Conservation (phyloP, 2,888 invertebrate genomes). For the Pseudococcus jackbeardsleyi region DNA sequence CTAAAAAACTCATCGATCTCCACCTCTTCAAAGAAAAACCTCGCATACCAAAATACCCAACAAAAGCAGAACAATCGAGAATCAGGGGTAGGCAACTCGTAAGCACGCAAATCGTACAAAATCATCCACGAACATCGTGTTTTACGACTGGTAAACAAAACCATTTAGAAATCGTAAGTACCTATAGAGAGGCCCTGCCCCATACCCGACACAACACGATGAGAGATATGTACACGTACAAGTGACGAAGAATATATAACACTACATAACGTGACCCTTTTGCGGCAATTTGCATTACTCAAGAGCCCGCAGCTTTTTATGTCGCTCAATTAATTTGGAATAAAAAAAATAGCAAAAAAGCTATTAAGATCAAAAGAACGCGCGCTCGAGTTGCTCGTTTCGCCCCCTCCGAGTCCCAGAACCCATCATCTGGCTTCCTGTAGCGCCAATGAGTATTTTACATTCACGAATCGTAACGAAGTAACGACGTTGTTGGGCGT, state of each 20-base stretch:
- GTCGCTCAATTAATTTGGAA: constrained; percentile 26
- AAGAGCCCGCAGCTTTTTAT: constrained; percentile 12
- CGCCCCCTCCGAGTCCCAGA: not conserved
- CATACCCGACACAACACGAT: not conserved
- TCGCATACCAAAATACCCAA: too few species aligned
- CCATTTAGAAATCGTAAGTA: not conserved
- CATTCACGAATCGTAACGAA: not conserved
- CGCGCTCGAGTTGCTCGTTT: constrained; percentile 4
- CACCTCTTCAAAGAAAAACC: too few species aligned
- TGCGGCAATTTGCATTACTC: constrained; percentile 35
- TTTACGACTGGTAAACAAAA: not conserved
- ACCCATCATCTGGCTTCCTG: not conserved
- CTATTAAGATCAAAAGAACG: constrained; percentile 26
- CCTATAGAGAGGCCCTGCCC: not conserved
- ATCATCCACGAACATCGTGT: not conserved
- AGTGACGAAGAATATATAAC: not conserved
- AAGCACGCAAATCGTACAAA: too few species aligned
- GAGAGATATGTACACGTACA: not conserved
- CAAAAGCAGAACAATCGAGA: too few species aligned
- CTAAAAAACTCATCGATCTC: too few species aligned
- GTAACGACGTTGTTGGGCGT: not conserved
- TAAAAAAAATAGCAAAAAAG: not conserved
- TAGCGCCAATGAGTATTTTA: not conserved
- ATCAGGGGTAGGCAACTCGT: too few species aligned
- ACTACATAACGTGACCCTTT: constrained; percentile 33